A percentile compares a stretch with the other conserved stretches of the same genome.
phyloP scores from a whole-genome alignment of 2,888 invertebrate genomes.

The Papilio protenor region DNA sequence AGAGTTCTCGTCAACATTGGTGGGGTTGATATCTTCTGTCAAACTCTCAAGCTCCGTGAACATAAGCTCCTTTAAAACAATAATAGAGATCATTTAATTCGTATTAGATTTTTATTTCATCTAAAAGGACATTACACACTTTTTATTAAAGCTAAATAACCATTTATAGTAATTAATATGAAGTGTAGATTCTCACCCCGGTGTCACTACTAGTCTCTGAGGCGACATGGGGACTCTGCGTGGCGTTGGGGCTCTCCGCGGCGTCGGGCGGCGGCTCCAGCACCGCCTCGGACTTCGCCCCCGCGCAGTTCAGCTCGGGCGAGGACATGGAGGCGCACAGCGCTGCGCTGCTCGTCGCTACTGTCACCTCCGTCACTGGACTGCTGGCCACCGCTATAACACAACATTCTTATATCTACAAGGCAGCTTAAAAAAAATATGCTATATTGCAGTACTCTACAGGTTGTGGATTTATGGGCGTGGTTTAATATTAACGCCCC shows the following conservation, averaged over 20 bases:
- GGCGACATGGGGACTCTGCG: constrained; percentile 51
- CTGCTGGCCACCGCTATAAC: constrained; percentile 66
- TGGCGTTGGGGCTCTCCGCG: constrained; percentile 45
- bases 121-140: neutral
- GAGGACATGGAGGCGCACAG: constrained; percentile 78
- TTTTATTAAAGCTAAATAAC: neutral
- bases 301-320: constrained; percentile 69
- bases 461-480: neutral
- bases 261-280: constrained; percentile 38
- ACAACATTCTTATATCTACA: neutral
- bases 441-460: neutral
- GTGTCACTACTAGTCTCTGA: constrained; percentile 79
- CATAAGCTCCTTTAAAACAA: constrained; percentile 65
- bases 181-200: constrained; percentile 60
- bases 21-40: constrained; percentile 83
- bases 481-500: neutral
- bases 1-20: constrained; percentile 86
- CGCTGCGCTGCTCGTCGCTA: constrained; percentile 52
- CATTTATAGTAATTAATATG: neutral
- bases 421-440: neutral
- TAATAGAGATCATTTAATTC: neutral
- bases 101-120: neutral
- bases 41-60: constrained; percentile 87
- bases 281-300: constrained; percentile 47
- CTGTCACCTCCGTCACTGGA: constrained; percentile 61